Evolutionary conservation across 2,888 invertebrate species (phyloP).

Genomic region (Sceliomorpha sp.): DNA sequence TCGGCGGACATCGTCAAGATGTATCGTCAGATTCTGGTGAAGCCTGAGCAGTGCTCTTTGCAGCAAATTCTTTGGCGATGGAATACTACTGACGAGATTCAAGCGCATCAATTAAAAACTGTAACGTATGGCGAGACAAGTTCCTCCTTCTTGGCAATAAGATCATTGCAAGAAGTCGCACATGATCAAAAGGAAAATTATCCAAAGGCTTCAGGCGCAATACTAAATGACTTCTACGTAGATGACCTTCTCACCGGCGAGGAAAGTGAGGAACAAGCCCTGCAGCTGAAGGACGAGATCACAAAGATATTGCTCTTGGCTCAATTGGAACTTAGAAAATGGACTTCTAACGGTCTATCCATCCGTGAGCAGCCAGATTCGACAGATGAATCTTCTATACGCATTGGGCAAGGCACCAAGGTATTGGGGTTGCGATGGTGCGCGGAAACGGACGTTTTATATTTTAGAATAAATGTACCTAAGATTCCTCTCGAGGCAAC

Average conservation of each 20-base stretch:
- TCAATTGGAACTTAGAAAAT: too few species aligned
- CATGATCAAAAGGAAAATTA: slow-evolving; percentile 30
- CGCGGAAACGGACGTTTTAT: background rate
- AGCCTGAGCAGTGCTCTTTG: slow-evolving; percentile 40
- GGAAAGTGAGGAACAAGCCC: too few species aligned
- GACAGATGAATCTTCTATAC: too few species aligned
- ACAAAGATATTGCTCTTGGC: background rate
- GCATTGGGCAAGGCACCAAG: slow-evolving; percentile 3
- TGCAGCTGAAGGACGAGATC: background rate
- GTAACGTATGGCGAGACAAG: slow-evolving; percentile 61
- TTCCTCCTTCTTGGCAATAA: slow-evolving; percentile 57
- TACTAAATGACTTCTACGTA: too few species aligned
- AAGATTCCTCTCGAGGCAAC: background rate
- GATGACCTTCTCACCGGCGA: too few species aligned
- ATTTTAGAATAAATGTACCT: background rate
- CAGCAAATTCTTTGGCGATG: slow-evolving; percentile 65
- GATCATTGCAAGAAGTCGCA: slow-evolving; percentile 57
- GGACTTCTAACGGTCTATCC: too few species aligned
- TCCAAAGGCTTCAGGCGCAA: slow-evolving; percentile 36
- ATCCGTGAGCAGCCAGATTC: too few species aligned
- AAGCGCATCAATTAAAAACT: slow-evolving; percentile 46
- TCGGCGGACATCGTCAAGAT: slow-evolving; percentile 66
- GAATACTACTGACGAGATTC: slow-evolving; percentile 6
- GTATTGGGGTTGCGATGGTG: slow-evolving; percentile 9
- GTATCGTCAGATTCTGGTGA: slow-evolving; percentile 55